Percentiles rank a stretch among this genome's conserved stretches.
Evolutionary conservation across 2,797 vertebrate genomes (phyloP).

Genomic region (Sebastes iracundus): DNA sequence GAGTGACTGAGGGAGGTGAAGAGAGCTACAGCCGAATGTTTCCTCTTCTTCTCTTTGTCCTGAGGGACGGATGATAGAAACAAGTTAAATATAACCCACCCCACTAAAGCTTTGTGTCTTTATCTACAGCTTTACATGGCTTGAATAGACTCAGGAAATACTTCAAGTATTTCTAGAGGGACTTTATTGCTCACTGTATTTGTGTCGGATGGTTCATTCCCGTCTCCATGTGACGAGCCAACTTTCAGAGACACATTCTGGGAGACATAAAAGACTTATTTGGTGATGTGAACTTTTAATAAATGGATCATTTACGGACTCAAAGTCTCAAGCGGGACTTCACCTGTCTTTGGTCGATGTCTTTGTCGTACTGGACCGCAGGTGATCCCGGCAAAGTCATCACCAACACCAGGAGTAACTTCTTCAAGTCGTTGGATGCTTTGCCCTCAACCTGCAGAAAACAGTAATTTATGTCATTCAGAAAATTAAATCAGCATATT

Average conservation of each 20-base stretch:
- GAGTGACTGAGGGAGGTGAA: slow-evolving; percentile 76
- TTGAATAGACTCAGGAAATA: not conserved
- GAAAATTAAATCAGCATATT: not conserved
- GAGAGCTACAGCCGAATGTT: slow-evolving; percentile 43
- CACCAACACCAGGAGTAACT: slow-evolving; percentile 76
- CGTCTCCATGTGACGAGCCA: not conserved
- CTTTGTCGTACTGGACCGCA: slow-evolving; percentile 68
- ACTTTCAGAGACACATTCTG: slow-evolving; percentile 35
- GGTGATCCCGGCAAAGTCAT: slow-evolving; percentile 86
- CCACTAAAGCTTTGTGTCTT: not conserved
- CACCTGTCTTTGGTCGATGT: slow-evolving; percentile 67
- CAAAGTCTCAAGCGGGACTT: not conserved
- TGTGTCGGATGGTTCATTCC: not conserved
- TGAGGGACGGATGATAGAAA: slow-evolving; percentile 8
- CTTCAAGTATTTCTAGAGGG: not conserved
- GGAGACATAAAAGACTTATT: not conserved
- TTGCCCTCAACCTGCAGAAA: slow-evolving; percentile 71
- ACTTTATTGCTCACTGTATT: slow-evolving; percentile 32
- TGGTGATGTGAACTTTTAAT: not conserved
- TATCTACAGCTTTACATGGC: not conserved
- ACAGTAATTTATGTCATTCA: not conserved
- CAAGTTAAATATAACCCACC: not conserved
- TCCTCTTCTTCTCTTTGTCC: slow-evolving; percentile 32
- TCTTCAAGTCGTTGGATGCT: slow-evolving; percentile 61
- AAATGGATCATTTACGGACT: not conserved